Evolutionary conservation across 2,888 invertebrate species (phyloP), one percentile per base, ranked within the genome.

Genomic region (Sarcophaga variegata): DNA sequence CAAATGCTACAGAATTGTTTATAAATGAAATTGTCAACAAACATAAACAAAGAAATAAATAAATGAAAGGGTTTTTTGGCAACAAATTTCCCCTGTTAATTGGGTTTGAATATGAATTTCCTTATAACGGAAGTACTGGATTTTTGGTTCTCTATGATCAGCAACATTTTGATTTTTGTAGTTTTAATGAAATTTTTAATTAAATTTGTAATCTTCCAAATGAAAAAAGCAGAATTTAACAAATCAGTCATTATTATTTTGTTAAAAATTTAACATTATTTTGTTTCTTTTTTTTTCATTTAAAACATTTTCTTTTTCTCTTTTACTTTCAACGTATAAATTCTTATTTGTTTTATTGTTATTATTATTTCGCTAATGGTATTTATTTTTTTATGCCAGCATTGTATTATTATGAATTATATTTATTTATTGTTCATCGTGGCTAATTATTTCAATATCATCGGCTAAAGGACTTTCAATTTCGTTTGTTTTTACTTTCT

Each of bases 391-490:
- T 20, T 54, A 17, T 54, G 12, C 17, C 54, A 17, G 54, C 17
- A 54, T 17, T 54, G 54, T 54, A 37, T 37, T 37, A 37, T 37
- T 37, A 49, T 49, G 11, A 2, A 2, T 49, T 49, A 12, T 49
- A 4, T 54, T 54, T 14, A 54, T 71, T 88, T 91, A 92, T 49
- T 91, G 90, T 85, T 92, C 92, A 88, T 93, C 93, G 83, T 92
- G 92, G 80, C 91, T 90, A 90, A 93, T 93, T 86, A 93, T 93
- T 90, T 93, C 93, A 85, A 93, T 93, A 89, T 93, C 93, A 88
- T 93, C 93, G 77, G 94, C 94, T 87, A 93, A 88, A 49, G 93
- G 93, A 89, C 93, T 93, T 72, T 93, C 93, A 66, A 94, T 94
- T 89, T 92, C 91, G 84, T 63, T 84, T 45, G 60, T 27, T 17